Percentiles rank a stretch among this genome's conserved stretches.
Conservation (phyloP, 2,113 vertebrate species). For the Centropus bengalensis region DNA sequence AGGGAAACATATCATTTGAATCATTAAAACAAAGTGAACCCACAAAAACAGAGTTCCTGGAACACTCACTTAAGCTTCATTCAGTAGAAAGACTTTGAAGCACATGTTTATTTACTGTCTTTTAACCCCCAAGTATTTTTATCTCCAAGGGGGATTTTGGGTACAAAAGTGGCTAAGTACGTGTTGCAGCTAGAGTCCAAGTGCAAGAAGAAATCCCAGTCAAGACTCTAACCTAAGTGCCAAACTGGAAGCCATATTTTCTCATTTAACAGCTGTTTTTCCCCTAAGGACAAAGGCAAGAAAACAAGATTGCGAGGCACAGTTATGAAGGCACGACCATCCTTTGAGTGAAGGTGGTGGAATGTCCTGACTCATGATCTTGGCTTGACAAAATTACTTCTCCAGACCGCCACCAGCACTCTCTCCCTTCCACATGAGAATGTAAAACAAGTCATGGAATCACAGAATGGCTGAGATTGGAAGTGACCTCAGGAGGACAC, state of each 20-base stretch:
- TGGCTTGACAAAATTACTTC: background rate
- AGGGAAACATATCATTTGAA: background rate
- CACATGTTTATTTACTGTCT: conserved; percentile 35
- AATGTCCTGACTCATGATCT: background rate
- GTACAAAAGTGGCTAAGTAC: conserved; percentile 13
- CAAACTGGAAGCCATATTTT: background rate
- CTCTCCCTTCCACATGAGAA: background rate
- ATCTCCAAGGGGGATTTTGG: background rate
- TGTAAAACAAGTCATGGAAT: background rate
- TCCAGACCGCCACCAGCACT: background rate
- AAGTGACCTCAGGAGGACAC: background rate
- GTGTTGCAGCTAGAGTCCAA: background rate
- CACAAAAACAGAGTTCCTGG: background rate
- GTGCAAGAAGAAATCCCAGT: background rate
- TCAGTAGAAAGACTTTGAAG: conserved; percentile 46
- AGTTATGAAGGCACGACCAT: background rate
- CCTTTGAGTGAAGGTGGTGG: background rate
- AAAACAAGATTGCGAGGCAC: background rate
- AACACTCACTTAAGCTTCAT: background rate
- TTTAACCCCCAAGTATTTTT: background rate
- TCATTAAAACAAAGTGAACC: background rate
- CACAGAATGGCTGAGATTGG: background rate
- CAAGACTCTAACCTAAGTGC: background rate
- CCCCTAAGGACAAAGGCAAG: background rate
- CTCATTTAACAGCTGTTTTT: background rate